phyloP scores from a whole-genome alignment of 2,797 vertebrate species.

The Pristis pectinata region DNA sequence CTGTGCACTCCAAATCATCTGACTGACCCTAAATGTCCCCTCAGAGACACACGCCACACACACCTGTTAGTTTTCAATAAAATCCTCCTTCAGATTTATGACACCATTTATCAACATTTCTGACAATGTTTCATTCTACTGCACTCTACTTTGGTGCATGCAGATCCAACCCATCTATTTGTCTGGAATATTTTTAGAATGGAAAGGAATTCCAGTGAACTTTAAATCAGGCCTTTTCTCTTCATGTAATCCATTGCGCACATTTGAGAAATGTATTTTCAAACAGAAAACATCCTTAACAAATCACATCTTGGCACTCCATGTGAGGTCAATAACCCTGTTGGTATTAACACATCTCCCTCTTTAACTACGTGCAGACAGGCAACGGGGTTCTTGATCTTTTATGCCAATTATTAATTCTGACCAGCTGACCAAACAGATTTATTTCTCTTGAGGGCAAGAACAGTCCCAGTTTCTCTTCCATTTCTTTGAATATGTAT shows the following conservation, averaged over 20 bases:
- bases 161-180: constrained; percentile 17
- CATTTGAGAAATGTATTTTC: background rate
- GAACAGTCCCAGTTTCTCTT: background rate
- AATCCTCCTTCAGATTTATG: background rate
- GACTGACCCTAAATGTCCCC: background rate
- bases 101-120: background rate
- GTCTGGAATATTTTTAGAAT: background rate
- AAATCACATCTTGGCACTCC: background rate
- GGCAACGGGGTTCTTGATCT: background rate
- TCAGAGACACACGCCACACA: too few species aligned
- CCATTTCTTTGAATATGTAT: background rate
- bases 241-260: background rate
- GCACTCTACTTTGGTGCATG: background rate
- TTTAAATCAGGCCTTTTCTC: background rate
- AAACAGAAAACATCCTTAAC: background rate
- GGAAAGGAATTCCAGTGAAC: background rate
- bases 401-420: background rate
- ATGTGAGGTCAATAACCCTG: background rate
- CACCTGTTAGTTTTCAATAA: constrained; percentile 30
- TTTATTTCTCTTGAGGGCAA: background rate
- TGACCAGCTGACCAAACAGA: background rate
- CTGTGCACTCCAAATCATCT: background rate
- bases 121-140: background rate
- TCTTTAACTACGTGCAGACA: background rate
- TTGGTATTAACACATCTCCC: background rate